phyloP scores from a whole-genome alignment of 2,113 vertebrate genomes.

The Salvator merianae region DNA sequence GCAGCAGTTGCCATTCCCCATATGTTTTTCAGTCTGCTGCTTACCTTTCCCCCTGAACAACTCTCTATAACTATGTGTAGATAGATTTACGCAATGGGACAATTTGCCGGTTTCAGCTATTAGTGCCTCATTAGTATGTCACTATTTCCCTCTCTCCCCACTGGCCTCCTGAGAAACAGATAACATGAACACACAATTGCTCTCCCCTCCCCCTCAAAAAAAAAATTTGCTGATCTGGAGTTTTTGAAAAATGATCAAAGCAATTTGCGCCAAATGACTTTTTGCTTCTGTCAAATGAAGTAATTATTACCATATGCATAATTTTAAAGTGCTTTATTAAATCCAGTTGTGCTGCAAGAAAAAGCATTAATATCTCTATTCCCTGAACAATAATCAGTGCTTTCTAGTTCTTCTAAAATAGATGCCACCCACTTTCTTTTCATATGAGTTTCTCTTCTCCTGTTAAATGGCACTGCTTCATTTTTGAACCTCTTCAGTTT shows the following conservation, averaged over 20 bases:
- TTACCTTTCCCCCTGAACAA: slow-evolving; percentile 7
- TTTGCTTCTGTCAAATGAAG: slow-evolving; percentile 2
- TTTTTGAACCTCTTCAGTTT: background rate
- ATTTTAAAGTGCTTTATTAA: slow-evolving; percentile 15
- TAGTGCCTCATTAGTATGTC: background rate
- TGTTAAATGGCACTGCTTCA: background rate
- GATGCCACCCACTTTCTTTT: background rate
- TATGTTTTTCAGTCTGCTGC: background rate
- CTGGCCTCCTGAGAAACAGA: background rate
- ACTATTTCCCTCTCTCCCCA: background rate
- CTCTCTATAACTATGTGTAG: background rate
- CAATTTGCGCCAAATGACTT: slow-evolving; percentile 2
- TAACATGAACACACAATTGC: background rate
- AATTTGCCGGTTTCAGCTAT: slow-evolving; percentile 9
- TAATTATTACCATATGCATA: slow-evolving; percentile 15
- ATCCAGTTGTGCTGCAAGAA: background rate
- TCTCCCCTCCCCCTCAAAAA: too few species aligned
- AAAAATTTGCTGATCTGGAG: background rate
- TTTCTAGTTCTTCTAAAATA: background rate
- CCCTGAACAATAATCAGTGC: slow-evolving; percentile 17
- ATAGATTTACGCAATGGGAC: background rate
- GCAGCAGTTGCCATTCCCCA: background rate
- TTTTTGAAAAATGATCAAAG: slow-evolving; percentile 5
- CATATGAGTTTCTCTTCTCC: too few species aligned
- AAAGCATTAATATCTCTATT: background rate